Percentiles rank a stretch among this genome's conserved stretches.
Conservation (phyloP, 2,113 vertebrate genomes). For the Nannospalax galili region DNA sequence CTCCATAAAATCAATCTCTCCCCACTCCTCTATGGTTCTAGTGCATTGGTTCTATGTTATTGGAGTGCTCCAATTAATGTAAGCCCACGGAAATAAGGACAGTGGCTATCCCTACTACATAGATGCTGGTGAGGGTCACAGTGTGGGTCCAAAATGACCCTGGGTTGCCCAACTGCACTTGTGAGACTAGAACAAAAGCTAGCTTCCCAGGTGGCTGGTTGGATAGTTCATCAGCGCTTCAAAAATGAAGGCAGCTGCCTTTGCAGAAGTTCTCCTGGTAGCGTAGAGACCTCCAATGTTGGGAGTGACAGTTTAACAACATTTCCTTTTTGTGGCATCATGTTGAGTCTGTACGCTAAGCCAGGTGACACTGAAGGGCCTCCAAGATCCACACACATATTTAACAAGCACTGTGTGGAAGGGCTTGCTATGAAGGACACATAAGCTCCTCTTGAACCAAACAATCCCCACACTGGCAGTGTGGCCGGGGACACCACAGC, state of each 20-base stretch:
- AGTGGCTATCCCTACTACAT: background rate
- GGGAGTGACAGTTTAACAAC: background rate
- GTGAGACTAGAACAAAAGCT: background rate
- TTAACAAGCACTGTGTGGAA: background rate
- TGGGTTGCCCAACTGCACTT: background rate
- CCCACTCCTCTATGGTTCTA: background rate
- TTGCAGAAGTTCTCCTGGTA: background rate
- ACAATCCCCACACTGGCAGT: background rate
- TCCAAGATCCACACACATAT: background rate
- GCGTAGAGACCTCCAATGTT: background rate
- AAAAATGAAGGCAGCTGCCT: background rate
- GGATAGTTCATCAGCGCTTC: background rate
- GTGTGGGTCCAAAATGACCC: background rate
- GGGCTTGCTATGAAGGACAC: background rate
- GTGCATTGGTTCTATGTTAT: background rate
- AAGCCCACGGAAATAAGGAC: background rate
- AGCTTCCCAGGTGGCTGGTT: background rate
- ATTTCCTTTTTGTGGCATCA: background rate
- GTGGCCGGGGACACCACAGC: rapidly evolving
- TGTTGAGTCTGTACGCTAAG: background rate
- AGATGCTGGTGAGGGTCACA: background rate
- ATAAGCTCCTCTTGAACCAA: constrained; percentile 36
- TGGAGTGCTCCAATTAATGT: background rate
- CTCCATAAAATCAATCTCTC: background rate
- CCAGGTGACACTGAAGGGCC: background rate